Base-by-base conservation (phyloP, 1,140 invertebrate species). In the Dendrolimus kikuchii region DNA sequence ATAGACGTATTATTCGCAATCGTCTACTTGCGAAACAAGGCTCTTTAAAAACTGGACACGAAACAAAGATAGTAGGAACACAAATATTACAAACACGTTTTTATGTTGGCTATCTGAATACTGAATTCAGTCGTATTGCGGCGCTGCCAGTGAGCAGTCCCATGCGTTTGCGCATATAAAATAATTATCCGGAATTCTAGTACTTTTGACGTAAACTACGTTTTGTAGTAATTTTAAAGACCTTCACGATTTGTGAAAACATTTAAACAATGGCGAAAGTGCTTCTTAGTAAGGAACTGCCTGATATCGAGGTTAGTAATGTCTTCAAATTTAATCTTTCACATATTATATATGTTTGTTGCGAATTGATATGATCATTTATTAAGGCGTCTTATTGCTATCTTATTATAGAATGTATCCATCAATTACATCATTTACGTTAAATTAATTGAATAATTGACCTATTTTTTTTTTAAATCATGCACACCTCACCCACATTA, bases 281-380 rank as follows among this genome's bases (percentile, higher is more conserved):
- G 51, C 63, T 89, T 37, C 62, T 93, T 40, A 92, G 91, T 69
- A 90, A 89, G 74, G 92, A 93, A 64, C 62, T 92, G 40, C 89
- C 91, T 23, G 92, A 93, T 75, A 93, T 93, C 57, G 92, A 93
- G 89, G 92, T 92, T 71, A 89, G 88, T 86, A 41, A 49, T 43
- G 4, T 51, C 55, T 48, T 50, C 2, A 46, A 55, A 49, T 8
- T 37, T 42, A 47, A 46, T 48, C 10, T 41, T 37, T 41, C 5
- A 23, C 37, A 38, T 54, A 36, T 47, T 42, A 41, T 23, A 36
- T 61, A 42, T 53, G 9, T 51, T 48, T 10, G 7, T 52, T 39
- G 39, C 38, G 41, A 46, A 50, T 46, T 4, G 10, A 36, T 4
- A 23, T 23, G 23, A 23, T 23, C 1, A 23, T 23, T 23, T 23